phyloP scores from a whole-genome alignment of 2,888 invertebrate species.

The Diarsia brunnea region DNA sequence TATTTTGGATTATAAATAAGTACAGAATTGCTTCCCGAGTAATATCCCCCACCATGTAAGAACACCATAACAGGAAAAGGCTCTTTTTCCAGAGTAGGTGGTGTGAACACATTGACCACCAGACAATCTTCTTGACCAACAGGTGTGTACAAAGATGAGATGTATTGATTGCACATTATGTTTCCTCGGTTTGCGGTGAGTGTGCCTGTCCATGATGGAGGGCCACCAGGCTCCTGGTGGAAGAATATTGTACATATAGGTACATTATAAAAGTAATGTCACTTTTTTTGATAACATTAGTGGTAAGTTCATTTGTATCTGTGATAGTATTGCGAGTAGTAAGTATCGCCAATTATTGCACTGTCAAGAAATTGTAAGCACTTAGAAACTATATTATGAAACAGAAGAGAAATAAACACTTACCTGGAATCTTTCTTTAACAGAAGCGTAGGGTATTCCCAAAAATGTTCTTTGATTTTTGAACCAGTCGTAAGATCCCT shows the following conservation, averaged over 20 bases:
- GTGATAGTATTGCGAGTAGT: neutral
- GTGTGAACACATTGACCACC: conserved; percentile 75
- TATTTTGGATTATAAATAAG: conserved; percentile 73
- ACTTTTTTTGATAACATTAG: neutral
- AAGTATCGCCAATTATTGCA: neutral
- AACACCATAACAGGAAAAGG: conserved; percentile 75
- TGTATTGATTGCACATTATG: conserved; percentile 67
- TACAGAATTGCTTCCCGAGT: conserved; percentile 71
- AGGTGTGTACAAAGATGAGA: conserved; percentile 37
- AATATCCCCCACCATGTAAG: conserved; percentile 76
- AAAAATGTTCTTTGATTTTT: conserved; percentile 62
- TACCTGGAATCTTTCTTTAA: conserved; percentile 66
- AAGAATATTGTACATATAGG: conserved; percentile 1
- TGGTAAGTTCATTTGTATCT: neutral
- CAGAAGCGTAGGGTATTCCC: conserved; percentile 71
- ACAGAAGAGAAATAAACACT: conserved; percentile 18
- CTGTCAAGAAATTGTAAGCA: neutral
- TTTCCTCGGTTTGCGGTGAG: conserved; percentile 61
- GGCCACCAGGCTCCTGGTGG: conserved; percentile 66
- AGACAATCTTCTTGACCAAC: conserved; percentile 76
- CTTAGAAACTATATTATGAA: neutral
- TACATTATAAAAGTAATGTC: neutral
- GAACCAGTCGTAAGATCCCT: conserved; percentile 47
- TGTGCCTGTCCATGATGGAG: conserved; percentile 68
- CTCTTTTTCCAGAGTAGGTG: conserved; percentile 76